Base-by-base conservation (phyloP, 2,113 vertebrate genomes). In the Phasianus colchicus region DNA sequence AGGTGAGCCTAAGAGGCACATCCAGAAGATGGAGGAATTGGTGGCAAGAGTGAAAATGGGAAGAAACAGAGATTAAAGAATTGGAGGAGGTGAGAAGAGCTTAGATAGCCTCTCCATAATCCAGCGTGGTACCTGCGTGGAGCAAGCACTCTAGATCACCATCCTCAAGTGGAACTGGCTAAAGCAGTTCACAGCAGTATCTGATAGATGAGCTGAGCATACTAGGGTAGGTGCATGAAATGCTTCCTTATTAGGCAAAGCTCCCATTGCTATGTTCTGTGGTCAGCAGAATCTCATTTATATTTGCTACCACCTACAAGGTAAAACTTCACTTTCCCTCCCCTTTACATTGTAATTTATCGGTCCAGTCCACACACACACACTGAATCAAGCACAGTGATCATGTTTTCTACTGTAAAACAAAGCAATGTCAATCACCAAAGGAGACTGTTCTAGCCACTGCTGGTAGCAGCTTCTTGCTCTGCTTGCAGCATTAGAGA, bases 21-120 rank as follows among this genome's bases (percentile, higher is more conserved):
- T 74, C 50, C 42, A 91, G 71, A 30, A 86, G 27, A 75, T 30
- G 16, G 67, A 92, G 84, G 22, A 83, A 83, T 66, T 12, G 42
- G 40, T 40, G 13, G 42, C 65, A 89, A 43, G 0, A 75, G 27
- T 36, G 36, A 50, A 57, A 90, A 74, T 52, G 30, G 25, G 24
- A 81, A 86, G 57, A 50, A 84, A 16, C 11, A 69, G 27, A 80
- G 9, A 86, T 42, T 50, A 88, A 67, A 77, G 36, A 60, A 58
- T 48, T 25, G 77, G 50, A 60, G 42, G 20, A 90, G 18, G 7
- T n/a, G 19, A 30, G 7, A 80, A 77, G 29, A 91, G 0, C 3
- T 88, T 77, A 79, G 7, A 55, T 70, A 73, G 29, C 34, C 40
- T 19, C 65, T 71, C 58, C 0, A 1, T 57, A 82, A 60, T 61